These are phyloP conservation scores for Lepidurus packardi DNA, from an alignment of 1,140 invertebrate species.

Conservation along the genomic window DNA sequence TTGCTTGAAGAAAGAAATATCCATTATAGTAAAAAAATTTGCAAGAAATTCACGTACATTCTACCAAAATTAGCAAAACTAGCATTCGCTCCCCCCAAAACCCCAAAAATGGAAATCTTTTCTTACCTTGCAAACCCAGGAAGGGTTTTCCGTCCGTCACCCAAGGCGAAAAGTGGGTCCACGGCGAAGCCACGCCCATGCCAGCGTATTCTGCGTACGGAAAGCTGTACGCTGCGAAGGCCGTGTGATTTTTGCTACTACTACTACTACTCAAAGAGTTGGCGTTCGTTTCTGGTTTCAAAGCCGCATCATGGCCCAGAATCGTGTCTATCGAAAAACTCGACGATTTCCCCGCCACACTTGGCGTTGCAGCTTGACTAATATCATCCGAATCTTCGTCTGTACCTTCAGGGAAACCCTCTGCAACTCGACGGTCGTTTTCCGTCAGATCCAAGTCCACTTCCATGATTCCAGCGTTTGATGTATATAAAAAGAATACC, in stretches of 20 bases:
- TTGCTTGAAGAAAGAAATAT: not conserved
- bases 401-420: not conserved
- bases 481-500: not conserved
- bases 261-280: not conserved
- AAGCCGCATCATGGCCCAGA: not conserved
- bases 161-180: constrained; percentile 2
- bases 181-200: constrained; percentile 3
- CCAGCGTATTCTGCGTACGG: constrained; percentile 7
- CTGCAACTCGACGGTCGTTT: not conserved
- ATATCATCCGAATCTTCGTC: not conserved
- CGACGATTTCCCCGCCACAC: not conserved
- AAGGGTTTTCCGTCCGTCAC: not conserved
- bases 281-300: not conserved
- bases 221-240: constrained; percentile 8
- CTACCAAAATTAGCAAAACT: too few relatives aligned
- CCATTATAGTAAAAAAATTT: too few relatives aligned
- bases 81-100: not conserved
- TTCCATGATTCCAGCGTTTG: not conserved
- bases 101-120: not conserved
- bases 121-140: not conserved
- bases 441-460: not conserved
- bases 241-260: not conserved
- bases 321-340: constrained; percentile 6
- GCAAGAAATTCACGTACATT: too few relatives aligned
- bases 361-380: not conserved